Conservation (phyloP, 2,797 vertebrate genomes). For the Brachymystax lenok region DNA sequence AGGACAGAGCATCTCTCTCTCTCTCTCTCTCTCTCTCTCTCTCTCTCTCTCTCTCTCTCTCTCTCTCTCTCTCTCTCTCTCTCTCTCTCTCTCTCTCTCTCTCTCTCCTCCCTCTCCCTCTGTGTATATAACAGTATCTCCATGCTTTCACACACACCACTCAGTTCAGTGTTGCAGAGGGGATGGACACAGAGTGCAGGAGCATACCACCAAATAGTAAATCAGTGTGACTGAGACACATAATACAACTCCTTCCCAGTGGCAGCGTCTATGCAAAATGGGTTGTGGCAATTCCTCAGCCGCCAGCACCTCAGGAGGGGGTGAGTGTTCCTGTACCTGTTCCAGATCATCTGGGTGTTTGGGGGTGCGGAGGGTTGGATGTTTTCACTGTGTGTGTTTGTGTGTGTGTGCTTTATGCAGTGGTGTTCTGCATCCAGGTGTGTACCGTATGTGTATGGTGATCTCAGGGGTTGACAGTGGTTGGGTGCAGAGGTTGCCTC, state of each 20-base stretch:
- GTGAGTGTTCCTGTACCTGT: constrained; percentile 61
- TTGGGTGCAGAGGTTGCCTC: neutral
- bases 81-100: no score
- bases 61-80: neutral
- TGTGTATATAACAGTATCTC: constrained; percentile 58
- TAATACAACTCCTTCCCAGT: constrained; percentile 56
- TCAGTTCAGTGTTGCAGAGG: constrained; percentile 57
- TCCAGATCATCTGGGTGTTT: constrained; percentile 19
- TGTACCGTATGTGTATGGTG: neutral
- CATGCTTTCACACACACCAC: constrained; percentile 56
- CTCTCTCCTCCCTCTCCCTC: constrained; percentile 3
- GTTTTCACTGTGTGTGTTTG: constrained; percentile 10
- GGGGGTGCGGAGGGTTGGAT: neutral
- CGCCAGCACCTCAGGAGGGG: constrained; percentile 76
- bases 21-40: constrained; percentile 40
- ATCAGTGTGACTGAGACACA: constrained; percentile 40
- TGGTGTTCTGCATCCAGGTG: constrained; percentile 8
- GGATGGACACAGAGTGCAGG: constrained; percentile 41
- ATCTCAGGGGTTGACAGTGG: constrained; percentile 16
- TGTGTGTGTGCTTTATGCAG: neutral
- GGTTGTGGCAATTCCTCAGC: constrained; percentile 84
- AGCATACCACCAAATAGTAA: constrained; percentile 35
- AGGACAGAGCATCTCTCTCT: constrained; percentile 71
- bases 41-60: constrained; percentile 36
- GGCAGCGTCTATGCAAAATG: constrained; percentile 77